A percentile compares a stretch with the other conserved stretches of the same genome.
Evolutionary conservation across 2,113 vertebrate species (phyloP).

Genomic region (Colossoma macropomum): DNA sequence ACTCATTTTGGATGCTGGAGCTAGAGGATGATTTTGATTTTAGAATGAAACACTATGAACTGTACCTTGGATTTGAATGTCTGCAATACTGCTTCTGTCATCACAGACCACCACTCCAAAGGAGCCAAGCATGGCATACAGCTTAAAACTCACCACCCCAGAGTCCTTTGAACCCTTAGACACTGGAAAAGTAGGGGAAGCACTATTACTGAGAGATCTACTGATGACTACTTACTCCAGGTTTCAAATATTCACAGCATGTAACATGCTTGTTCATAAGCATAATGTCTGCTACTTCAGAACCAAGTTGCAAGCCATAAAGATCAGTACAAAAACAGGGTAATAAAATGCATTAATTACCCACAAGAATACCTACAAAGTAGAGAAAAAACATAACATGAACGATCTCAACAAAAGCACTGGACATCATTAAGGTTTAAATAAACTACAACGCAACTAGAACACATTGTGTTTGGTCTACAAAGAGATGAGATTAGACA

Average conservation of each 20-base stretch:
- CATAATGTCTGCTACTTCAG: neutral
- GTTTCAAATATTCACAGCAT: neutral
- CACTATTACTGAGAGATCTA: neutral
- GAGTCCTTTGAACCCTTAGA: conserved; percentile 77
- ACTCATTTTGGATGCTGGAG: neutral
- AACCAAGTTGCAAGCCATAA: neutral
- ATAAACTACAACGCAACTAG: no score
- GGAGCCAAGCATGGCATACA: conserved; percentile 88
- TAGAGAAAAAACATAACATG: conserved; percentile 16
- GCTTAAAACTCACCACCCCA: conserved; percentile 83
- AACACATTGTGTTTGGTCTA: neutral
- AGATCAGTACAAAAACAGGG: conserved; percentile 15
- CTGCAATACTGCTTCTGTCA: conserved; percentile 86
- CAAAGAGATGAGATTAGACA: neutral
- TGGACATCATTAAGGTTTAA: neutral
- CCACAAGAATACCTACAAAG: conserved; percentile 32
- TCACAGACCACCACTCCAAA: conserved; percentile 89
- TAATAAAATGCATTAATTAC: conserved; percentile 10
- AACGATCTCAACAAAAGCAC: neutral
- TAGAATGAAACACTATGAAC: neutral
- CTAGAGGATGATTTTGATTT: neutral
- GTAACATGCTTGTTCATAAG: conserved; percentile 23
- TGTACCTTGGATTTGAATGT: conserved; percentile 92
- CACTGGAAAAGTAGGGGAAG: conserved; percentile 48
- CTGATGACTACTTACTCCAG: neutral